Evolutionary conservation across 2,113 vertebrate species (phyloP), one percentile per base, ranked within the genome.

Genomic region (Rhineura floridana): DNA sequence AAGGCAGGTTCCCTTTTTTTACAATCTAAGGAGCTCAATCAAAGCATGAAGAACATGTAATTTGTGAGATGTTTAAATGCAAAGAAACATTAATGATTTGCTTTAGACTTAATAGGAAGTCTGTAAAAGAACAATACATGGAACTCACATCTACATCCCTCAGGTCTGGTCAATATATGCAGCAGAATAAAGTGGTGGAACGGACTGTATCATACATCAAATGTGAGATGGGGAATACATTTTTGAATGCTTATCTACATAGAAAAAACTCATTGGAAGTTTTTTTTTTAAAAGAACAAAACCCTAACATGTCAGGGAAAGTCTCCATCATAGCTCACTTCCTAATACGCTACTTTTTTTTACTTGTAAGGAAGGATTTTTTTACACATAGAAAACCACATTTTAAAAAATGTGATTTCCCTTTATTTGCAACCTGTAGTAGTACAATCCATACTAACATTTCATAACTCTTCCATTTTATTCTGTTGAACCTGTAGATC

Each of bases 21-120:
- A 36, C 30, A 19, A 4, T 80, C 33, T 36, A 39, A 42, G 25
- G 3, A 81, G 21, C 9, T 36, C 9, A 39, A 81, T 42, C 59
- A 30, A 63, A 42, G 1, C 11, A 33, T 33, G 8, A 50, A 63
- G 3, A 44, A 76, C 44, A 63, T 13, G 63, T 46, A 44, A 79
- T 9, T 12, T 33, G 15, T 30, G 33, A 28, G 46, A 50, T 78
- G 50, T 44, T 72, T 50, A 91, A 50, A 59, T 12, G 89, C 72
- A 91, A 23, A 90, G 48, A 89, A 88, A 90, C 63, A 55, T 81
- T 90, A 92, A 25, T 85, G 1, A 82, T 11, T 83, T 93, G 79
- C 23, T 83, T 84, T 91, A 90, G 80, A 59, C 70, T 63, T 91
- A 69, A 46, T 0, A 89, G 46, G 84, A 91, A 89, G 39, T 88